These are phyloP conservation scores for Melanargia galathea DNA, from an alignment of 2,888 invertebrate species.

Conservation along the genomic window DNA sequence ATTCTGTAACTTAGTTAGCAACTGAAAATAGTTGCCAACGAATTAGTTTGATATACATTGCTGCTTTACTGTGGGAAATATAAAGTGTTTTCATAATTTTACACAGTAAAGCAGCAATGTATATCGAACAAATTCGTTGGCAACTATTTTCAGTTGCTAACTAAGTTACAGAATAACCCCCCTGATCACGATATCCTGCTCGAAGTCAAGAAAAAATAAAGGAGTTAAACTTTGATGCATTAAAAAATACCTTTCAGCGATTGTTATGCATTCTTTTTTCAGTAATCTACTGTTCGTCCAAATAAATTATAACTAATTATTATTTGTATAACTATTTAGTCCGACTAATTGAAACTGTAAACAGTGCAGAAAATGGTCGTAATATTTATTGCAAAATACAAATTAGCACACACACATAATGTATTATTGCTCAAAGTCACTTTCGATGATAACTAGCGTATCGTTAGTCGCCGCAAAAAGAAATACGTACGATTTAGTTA, in stretches of 20 bases:
- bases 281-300: not conserved
- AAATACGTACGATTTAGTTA: conserved; percentile 66
- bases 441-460: conserved; percentile 61
- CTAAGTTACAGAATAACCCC: too few relatives aligned
- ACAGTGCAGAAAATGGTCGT: conserved; percentile 50
- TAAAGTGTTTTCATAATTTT: too few relatives aligned
- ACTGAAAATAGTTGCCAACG: too few relatives aligned
- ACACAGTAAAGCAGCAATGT: too few relatives aligned
- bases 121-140: too few relatives aligned
- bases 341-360: conserved; percentile 51
- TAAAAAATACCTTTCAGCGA: not conserved
- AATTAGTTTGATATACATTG: too few relatives aligned
- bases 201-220: not conserved
- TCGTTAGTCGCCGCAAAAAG: conserved; percentile 57
- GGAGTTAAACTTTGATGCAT: not conserved
- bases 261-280: not conserved
- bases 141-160: too few relatives aligned
- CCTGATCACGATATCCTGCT: too few relatives aligned
- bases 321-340: conserved; percentile 43
- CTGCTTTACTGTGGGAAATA: too few relatives aligned
- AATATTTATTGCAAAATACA: conserved; percentile 55
- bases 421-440: conserved; percentile 63
- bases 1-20: too few relatives aligned
- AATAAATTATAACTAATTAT: conserved; percentile 55
- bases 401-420: conserved; percentile 60